phyloP scores from a whole-genome alignment of 2,797 vertebrate species.

The Rachycentron canadum region DNA sequence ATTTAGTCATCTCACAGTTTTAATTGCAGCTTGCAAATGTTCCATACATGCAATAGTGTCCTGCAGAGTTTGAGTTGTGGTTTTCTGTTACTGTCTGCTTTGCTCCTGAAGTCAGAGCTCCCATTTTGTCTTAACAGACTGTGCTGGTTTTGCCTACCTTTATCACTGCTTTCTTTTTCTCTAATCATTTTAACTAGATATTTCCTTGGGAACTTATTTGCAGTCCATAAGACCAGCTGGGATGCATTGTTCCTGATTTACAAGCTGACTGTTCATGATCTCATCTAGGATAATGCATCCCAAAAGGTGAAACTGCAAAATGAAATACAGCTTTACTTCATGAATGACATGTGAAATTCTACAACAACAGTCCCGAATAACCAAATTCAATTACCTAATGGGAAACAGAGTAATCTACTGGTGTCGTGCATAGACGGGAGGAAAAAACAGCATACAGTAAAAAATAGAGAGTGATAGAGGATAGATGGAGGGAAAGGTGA shows the following conservation, averaged over 20 bases:
- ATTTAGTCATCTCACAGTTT: conserved; percentile 83
- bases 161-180: conserved; percentile 7
- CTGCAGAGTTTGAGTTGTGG: conserved; percentile 51
- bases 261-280: conserved; percentile 26
- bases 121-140: conserved; percentile 43
- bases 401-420: conserved; percentile 49
- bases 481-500: conserved; percentile 69
- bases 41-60: conserved; percentile 46
- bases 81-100: conserved; percentile 38
- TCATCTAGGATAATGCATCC: conserved; percentile 45
- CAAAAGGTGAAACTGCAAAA: conserved; percentile 50
- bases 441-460: conserved; percentile 18
- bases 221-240: conserved; percentile 24
- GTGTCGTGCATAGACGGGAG: conserved; percentile 13
- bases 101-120: conserved; percentile 36
- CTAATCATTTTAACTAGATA: conserved; percentile 10
- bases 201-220: conserved; percentile 34
- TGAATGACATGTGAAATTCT: conserved; percentile 54
- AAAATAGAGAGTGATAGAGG: conserved; percentile 43
- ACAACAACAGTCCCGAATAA: conserved; percentile 24
- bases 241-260: conserved; percentile 35
- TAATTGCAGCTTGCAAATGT: conserved; percentile 78
- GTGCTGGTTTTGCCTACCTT: conserved; percentile 23
- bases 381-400: conserved; percentile 64
- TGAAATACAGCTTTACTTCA: conserved; percentile 49